Evolutionary conservation across 2,113 vertebrate species (phyloP), one percentile per base, ranked within the genome.

Genomic region (Zosterops pallidus): DNA sequence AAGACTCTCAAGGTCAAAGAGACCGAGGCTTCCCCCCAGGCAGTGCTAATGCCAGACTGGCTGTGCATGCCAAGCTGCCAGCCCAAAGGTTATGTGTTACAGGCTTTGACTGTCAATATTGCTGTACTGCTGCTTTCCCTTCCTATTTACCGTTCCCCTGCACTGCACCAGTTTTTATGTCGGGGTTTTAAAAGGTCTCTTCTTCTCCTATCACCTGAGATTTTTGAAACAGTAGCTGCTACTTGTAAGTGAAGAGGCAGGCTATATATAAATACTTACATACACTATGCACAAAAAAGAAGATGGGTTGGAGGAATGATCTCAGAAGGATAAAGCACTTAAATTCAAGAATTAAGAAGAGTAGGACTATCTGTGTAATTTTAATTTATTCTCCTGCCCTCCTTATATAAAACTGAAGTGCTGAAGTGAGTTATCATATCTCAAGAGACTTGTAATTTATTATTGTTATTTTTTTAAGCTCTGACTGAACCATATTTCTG

Each of bases 1-100:
- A 53, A 80, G 68, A 83, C 76, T 92, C 26, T 83, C 86, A 88
- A 94, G 89, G 83, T 95, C 92, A 88, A 47, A 82, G 59, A 90
- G 86, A 86, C 56, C 0, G 0, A 83, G 67, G 63, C 49, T 7
- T 92, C 93, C 49, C 95, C 49, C 0, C 5, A 86, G 84, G 64
- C 49, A 20, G 25, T 28, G 67, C 39, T 63, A 46, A 82, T 80
- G 75, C 41, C 83, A 65, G 81, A 17, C 69, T 9, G 17, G 70
- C 59, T 65, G 44, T 50, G 55, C 60, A 44, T 14, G 22, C 71
- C 63, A 28, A 65, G 39, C 57, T 86, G 78, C 85, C 62, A 33
- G 78, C 92, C 60, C 77, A 86, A 69, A 88, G 63, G 53, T 80
- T 72, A 25, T 9, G 26, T 4, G 6, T n/a, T 79, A 50, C n/a